A percentile compares a stretch with the other conserved stretches of the same genome.
phyloP scores from a whole-genome alignment of 2,113 vertebrate species.

The Pristiophorus japonicus region DNA sequence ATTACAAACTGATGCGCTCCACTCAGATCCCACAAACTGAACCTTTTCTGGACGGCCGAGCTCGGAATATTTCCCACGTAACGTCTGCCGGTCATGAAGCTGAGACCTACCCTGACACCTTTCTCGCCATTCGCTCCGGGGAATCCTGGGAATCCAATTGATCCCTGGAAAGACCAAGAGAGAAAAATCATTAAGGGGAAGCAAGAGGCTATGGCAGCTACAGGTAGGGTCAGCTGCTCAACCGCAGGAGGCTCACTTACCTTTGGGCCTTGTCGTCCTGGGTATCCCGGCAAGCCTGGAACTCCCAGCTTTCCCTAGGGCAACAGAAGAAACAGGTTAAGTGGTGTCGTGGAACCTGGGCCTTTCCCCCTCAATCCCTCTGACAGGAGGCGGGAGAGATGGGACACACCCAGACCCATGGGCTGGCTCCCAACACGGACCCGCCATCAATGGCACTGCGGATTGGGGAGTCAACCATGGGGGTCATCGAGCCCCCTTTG shows the following conservation, averaged over 20 bases:
- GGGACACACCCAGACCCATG: not conserved
- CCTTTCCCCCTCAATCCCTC: not conserved
- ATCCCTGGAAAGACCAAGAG: slow-evolving; percentile 66
- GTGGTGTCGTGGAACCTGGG: not conserved
- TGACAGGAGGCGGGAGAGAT: not conserved
- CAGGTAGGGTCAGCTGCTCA: too few species aligned
- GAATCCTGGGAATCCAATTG: slow-evolving; percentile 91
- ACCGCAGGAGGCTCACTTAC: slow-evolving; percentile 49
- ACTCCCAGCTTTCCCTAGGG: slow-evolving; percentile 90
- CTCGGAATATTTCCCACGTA: not conserved
- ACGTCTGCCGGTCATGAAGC: not conserved
- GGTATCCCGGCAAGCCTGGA: slow-evolving; percentile 88
- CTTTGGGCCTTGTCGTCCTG: slow-evolving; percentile 93
- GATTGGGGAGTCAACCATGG: not conserved
- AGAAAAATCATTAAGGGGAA: slow-evolving; percentile 38
- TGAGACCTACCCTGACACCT: slow-evolving; percentile 76
- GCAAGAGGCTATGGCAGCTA: not conserved
- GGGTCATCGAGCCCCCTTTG: not conserved
- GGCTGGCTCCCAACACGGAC: not conserved
- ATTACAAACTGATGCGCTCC: not conserved
- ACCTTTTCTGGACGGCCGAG: not conserved
- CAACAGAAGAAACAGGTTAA: slow-evolving; percentile 35
- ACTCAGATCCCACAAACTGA: not conserved
- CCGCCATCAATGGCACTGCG: too few species aligned
- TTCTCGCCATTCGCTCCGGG: slow-evolving; percentile 93